Evolutionary conservation across 2,797 vertebrate genomes (phyloP).

Genomic region (Peromyscus eremicus): DNA sequence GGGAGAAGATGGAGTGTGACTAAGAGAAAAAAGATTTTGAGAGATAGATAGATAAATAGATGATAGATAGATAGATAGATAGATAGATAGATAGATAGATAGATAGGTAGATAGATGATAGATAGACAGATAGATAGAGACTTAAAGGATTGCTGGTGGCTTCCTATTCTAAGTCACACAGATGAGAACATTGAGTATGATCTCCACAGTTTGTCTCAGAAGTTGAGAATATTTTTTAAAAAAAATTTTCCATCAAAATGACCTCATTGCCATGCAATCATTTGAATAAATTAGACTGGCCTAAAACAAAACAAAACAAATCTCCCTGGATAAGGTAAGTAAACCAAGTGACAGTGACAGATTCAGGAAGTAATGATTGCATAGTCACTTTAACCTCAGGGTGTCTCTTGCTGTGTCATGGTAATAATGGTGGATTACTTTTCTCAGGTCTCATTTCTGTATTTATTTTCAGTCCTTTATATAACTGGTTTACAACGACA

Average conservation of each 20-base stretch:
- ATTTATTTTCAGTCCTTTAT: slow-evolving; percentile 26
- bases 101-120: not conserved
- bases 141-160: not conserved
- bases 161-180: slow-evolving; percentile 26
- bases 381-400: not conserved
- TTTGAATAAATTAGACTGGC: slow-evolving; percentile 2
- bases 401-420: not conserved
- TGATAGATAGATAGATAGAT: not conserved
- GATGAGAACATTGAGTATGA: slow-evolving; percentile 13
- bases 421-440: not conserved
- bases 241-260: not conserved
- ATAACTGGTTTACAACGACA: not conserved
- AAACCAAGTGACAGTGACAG: not conserved
- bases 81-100: not conserved
- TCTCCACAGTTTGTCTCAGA: slow-evolving; percentile 9
- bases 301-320: not conserved
- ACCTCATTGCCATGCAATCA: not conserved
- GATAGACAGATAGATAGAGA: not conserved
- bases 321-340: not conserved
- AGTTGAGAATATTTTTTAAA: not conserved
- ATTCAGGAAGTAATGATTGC: not conserved
- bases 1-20: not conserved
- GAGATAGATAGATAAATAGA: not conserved
- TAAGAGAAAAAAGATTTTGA: not conserved
- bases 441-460: slow-evolving; percentile 33